Base-by-base conservation (phyloP, 1,140 invertebrate genomes). In the Pseudomyrmex pallidus region DNA sequence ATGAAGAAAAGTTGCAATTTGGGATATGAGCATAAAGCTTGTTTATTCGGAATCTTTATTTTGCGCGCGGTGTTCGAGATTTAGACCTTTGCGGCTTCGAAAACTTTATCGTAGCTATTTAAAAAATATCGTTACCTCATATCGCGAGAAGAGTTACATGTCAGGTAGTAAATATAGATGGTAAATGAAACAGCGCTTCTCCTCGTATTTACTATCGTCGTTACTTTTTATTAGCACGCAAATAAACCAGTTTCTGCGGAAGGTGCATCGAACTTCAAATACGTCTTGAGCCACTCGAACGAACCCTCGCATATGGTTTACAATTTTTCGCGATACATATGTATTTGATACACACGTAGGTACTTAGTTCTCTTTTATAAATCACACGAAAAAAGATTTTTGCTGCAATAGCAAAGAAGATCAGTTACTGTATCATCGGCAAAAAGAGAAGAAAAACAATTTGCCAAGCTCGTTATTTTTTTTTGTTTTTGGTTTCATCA, bases 221-320 rank as follows among this genome's bases (percentile, higher is more conserved):
- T 66, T 74, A 74, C 84, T 84, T 87, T 85, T 82, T 70, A 80
- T 5, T 13, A 66, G 66, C 67, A 80, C 83, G 44, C 84, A 50
- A 77, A 54, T 87, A 85, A 82, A 85, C 85, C 85, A 88, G 62
- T 10, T 68, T 57, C 15, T 5, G 35, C 12, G n/a, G n/a, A 20
- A 57, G 35, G 44, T 62, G 8, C 54, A 80, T 59, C 20, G 35
- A 80, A 50, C 64, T 17, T 56, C 46, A 48, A 80, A 35, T 59
- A 61, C 48, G 7, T 48, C 35, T 80, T 17, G 44, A 80, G 8
- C 3, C 8, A 70, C 52, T 70, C 68, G 44, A 64, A 20, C 67
- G 15, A 70, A 54, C 15, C 50, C 8, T 20, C 20, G 25, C 17
- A 52, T 57, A 0, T 48, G 22, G 13, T 17, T 35, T 22, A 78